Evolutionary conservation across 2,113 vertebrate genomes (phyloP).

Genomic region (Cairina moschata): DNA sequence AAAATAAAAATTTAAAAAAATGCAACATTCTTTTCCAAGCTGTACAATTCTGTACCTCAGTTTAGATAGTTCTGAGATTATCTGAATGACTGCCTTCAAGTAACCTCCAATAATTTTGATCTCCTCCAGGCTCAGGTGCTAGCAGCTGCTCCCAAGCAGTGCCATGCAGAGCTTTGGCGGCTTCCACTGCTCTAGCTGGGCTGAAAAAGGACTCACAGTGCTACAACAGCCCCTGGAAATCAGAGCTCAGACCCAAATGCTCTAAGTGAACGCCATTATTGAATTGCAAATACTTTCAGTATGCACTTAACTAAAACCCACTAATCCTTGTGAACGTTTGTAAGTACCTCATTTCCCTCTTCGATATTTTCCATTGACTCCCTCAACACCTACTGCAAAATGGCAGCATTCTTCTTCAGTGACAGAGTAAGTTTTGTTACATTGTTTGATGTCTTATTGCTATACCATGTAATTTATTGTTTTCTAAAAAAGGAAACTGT

Average conservation of each 20-base stretch:
- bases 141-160: neutral
- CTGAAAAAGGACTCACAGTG: neutral
- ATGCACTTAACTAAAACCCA: neutral
- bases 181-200: neutral
- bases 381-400: neutral
- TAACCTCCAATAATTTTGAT: neutral
- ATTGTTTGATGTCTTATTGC: neutral
- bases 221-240: neutral
- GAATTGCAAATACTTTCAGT: neutral
- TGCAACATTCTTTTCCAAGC: neutral
- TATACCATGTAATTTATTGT: neutral
- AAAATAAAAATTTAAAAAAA: neutral
- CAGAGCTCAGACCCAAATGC: neutral
- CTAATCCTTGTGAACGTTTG: neutral
- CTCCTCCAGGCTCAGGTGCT: neutral
- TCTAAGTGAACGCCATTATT: neutral
- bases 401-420: neutral
- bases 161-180: neutral
- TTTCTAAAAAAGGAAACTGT: constrained; percentile 13
- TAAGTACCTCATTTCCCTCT: neutral
- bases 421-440: neutral
- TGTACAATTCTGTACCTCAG: neutral
- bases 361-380: neutral
- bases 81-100: neutral
- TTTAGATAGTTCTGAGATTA: neutral